A percentile compares a stretch with the other conserved stretches of the same genome.
phyloP scores from a whole-genome alignment of 2,797 vertebrate species.

The Erethizon dorsatum region DNA sequence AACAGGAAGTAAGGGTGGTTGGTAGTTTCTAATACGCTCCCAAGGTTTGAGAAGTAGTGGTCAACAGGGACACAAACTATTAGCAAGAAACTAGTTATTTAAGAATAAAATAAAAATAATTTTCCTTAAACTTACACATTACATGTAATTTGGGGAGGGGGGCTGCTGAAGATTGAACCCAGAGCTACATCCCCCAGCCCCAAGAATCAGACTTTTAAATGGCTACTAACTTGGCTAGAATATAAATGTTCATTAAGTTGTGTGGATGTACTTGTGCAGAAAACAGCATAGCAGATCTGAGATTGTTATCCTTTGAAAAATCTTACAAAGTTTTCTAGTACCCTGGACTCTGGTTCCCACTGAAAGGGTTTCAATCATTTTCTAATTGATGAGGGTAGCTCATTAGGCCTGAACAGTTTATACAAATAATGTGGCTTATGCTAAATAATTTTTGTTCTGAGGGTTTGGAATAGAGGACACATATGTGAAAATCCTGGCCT shows the following conservation, averaged over 20 bases:
- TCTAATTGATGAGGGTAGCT: neutral
- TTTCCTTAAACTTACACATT: neutral
- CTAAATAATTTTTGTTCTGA: neutral
- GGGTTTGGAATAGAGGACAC: neutral
- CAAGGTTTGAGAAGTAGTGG: neutral
- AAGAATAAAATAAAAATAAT: constrained; percentile 9
- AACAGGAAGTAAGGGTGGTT: neutral
- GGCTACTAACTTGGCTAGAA: neutral
- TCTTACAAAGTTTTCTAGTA: neutral
- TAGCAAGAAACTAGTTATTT: neutral
- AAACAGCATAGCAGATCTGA: neutral
- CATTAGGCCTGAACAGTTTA: neutral
- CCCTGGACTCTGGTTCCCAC: neutral
- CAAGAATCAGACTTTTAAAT: neutral
- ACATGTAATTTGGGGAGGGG: neutral
- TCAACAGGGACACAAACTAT: neutral
- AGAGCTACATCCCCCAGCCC: neutral
- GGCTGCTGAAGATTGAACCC: neutral
- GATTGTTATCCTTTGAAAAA: neutral
- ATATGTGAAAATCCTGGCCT: neutral
- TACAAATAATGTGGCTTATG: neutral
- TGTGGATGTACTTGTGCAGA: neutral
- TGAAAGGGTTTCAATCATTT: neutral
- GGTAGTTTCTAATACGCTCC: neutral
- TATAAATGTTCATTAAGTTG: neutral